These are phyloP conservation scores for Phataginus tetradactyla DNA, from an alignment of 2,797 vertebrate genomes.

Conservation along the genomic window DNA sequence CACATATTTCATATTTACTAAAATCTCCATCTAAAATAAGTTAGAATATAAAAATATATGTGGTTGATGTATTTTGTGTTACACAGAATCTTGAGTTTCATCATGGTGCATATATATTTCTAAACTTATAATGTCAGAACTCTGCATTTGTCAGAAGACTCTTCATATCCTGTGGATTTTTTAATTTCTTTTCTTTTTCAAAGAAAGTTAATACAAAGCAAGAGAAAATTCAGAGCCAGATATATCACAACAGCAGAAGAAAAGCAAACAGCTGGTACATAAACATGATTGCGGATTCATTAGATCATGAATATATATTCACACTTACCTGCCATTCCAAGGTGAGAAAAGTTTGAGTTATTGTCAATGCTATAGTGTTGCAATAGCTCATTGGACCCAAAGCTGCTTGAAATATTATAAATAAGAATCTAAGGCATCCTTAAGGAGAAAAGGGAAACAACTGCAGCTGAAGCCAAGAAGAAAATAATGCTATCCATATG, in stretches of 20 bases:
- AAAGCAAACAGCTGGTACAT: conserved; percentile 56
- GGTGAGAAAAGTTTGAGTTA: conserved; percentile 57
- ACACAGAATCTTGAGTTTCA: neutral
- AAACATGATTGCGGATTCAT: conserved; percentile 56
- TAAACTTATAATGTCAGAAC: conserved; percentile 15
- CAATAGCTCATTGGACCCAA: conserved; percentile 11
- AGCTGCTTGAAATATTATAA: conserved; percentile 47
- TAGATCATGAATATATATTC: conserved; percentile 33
- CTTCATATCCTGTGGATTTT: neutral
- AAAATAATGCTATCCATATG: conserved; percentile 50
- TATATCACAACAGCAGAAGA: conserved; percentile 14
- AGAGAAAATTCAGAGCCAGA: conserved; percentile 5
- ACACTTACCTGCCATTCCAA: conserved; percentile 4
- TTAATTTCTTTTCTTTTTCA: conserved; percentile 7
- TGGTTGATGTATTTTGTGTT: neutral
- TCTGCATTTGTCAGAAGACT: conserved; percentile 40
- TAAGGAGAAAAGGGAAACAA: neutral
- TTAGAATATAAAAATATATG: conserved; percentile 7
- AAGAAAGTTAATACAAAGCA: conserved; percentile 52
- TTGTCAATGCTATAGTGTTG: neutral
- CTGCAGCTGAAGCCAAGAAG: neutral
- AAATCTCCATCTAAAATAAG: neutral
- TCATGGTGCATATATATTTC: neutral
- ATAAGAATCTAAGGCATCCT: neutral
- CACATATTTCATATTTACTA: neutral